Conservation (phyloP, 1,140 invertebrate genomes). For the Drosophila azteca region DNA sequence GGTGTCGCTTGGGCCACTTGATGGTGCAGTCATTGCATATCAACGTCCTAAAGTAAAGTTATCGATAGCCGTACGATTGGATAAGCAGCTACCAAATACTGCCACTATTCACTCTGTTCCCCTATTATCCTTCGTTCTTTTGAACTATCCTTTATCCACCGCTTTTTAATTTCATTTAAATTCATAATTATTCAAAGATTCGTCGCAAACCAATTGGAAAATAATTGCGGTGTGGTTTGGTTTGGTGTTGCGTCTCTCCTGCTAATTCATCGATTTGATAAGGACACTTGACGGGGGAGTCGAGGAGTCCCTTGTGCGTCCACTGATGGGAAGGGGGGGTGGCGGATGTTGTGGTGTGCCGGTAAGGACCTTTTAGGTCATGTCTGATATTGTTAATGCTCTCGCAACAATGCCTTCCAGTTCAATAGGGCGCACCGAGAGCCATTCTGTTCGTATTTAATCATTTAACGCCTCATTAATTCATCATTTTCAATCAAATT, state of each 20-base stretch:
- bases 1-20: too few relatives aligned
- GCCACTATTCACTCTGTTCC: too few relatives aligned
- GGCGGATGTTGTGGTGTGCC: not conserved
- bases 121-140: too few relatives aligned
- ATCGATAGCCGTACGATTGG: too few relatives aligned
- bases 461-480: conserved; percentile 82
- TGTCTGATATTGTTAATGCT: conserved; percentile 41
- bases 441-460: conserved; percentile 67
- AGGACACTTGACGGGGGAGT: conserved; percentile 2
- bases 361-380: conserved; percentile 35
- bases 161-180: not conserved
- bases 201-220: not conserved
- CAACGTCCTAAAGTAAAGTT: too few relatives aligned
- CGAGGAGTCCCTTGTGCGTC: too few relatives aligned
- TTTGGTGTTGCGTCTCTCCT: not conserved
- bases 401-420: conserved; percentile 61
- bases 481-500: conserved; percentile 82
- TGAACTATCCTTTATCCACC: not conserved
- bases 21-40: too few relatives aligned
- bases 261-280: conserved; percentile 6
- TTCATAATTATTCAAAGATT: too few relatives aligned
- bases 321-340: not conserved
- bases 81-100: too few relatives aligned
- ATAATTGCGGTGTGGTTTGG: not conserved
- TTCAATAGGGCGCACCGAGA: conserved; percentile 78